Percentiles rank a stretch among this genome's conserved stretches.
Conservation (phyloP, 2,113 vertebrate genomes). For the Rhinolophus ferrumequinum region DNA sequence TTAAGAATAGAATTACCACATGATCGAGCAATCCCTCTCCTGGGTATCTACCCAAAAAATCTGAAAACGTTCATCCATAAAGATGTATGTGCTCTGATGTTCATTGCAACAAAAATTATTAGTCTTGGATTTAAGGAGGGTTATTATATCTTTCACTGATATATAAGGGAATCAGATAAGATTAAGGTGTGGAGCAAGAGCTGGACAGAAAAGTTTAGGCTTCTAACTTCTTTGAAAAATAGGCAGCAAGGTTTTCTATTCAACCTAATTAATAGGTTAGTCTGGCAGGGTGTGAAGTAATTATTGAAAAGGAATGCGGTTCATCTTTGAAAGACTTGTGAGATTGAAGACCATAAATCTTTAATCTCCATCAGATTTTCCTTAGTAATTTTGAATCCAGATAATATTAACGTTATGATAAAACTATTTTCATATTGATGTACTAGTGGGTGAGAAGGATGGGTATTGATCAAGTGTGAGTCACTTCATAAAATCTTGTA, state of each 20-base stretch:
- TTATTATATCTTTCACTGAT: neutral
- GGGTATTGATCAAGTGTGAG: neutral
- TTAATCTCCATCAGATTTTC: slow-evolving; percentile 2
- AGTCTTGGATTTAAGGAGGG: neutral
- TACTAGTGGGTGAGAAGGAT: neutral
- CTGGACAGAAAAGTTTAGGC: neutral
- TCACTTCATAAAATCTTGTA: neutral
- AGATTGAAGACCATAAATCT: neutral
- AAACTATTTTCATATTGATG: neutral
- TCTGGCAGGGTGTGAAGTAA: neutral
- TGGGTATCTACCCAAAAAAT: too few relatives aligned
- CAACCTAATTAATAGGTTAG: neutral
- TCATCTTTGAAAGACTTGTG: neutral
- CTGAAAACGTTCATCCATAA: too few relatives aligned
- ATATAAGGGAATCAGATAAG: neutral
- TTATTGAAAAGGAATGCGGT: neutral
- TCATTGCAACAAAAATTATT: neutral
- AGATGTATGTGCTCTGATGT: too few relatives aligned
- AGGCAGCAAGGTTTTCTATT: neutral
- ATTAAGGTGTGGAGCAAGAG: neutral
- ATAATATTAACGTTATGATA: neutral
- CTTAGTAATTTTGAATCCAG: slow-evolving; percentile 10
- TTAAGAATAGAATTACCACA: too few relatives aligned
- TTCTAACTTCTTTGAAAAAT: neutral
- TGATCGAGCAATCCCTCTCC: too few relatives aligned